Conservation (phyloP, 2,888 invertebrate genomes). For the Falcaria lacertinaria region DNA sequence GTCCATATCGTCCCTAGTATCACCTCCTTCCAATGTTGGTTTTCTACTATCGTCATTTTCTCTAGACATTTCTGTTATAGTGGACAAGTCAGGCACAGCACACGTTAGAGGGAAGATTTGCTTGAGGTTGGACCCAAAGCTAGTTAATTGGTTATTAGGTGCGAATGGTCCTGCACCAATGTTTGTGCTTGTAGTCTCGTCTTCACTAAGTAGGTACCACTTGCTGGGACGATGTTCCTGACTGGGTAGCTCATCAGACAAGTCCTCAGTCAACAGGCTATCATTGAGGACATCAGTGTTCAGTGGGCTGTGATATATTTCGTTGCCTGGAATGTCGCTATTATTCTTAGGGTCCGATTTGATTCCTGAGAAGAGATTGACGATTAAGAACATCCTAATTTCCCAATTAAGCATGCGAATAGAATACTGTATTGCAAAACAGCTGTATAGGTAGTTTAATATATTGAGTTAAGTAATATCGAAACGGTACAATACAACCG, state of each 20-base stretch:
- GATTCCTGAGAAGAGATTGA: neutral
- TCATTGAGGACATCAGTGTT: constrained; percentile 20
- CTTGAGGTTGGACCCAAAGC: constrained; percentile 45
- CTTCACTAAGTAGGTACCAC: constrained; percentile 64
- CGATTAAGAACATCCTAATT: too few relatives aligned
- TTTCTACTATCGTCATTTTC: constrained; percentile 44
- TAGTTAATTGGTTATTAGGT: constrained; percentile 11
- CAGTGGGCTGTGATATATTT: constrained; percentile 27
- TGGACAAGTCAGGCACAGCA: constrained; percentile 62
- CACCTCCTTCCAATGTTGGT: constrained; percentile 22
- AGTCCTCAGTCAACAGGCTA: constrained; percentile 63
- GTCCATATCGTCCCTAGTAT: constrained; percentile 27
- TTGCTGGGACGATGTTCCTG: constrained; percentile 17
- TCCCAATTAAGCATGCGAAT: too few relatives aligned
- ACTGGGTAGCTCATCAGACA: constrained; percentile 37
- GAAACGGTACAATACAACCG: too few relatives aligned
- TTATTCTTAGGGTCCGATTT: constrained; percentile 3
- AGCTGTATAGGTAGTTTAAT: too few relatives aligned
- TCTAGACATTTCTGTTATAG: constrained; percentile 61
- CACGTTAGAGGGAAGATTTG: constrained; percentile 58
- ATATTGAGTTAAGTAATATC: too few relatives aligned
- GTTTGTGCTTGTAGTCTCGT: constrained; percentile 46
- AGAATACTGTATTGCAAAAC: too few relatives aligned
- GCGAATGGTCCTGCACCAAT: constrained; percentile 10
- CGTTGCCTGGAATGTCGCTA: constrained; percentile 18